These are phyloP conservation scores for Poeciliopsis turneri DNA, from an alignment of 2,797 vertebrate species.

Conservation along the genomic window DNA sequence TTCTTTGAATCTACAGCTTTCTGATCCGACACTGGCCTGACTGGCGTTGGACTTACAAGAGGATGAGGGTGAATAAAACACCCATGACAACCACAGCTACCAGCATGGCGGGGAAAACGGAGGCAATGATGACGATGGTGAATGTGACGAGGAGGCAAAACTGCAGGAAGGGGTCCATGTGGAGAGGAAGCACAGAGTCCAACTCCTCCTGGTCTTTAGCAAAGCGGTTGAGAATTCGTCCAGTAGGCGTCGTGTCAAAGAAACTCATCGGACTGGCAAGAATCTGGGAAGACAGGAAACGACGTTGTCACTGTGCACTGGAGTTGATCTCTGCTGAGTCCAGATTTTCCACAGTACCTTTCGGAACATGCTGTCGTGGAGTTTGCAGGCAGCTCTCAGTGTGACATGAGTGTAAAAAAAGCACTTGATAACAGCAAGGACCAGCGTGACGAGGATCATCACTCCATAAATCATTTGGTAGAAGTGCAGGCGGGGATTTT, in stretches of 20 bases:
- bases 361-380: constrained; percentile 81
- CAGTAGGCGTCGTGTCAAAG: constrained; percentile 86
- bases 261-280: constrained; percentile 83
- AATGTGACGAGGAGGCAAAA: constrained; percentile 70
- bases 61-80: constrained; percentile 62
- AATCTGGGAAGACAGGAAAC: constrained; percentile 67
- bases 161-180: constrained; percentile 83
- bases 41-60: constrained; percentile 68
- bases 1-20: background rate
- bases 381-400: constrained; percentile 72
- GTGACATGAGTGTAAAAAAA: constrained; percentile 78
- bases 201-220: constrained; percentile 87
- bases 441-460: constrained; percentile 56
- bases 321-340: background rate
- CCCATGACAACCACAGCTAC: constrained; percentile 62
- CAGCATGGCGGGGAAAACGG: constrained; percentile 81
- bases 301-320: background rate
- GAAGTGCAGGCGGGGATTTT: constrained; percentile 69
- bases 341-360: constrained; percentile 65
- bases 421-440: constrained; percentile 69
- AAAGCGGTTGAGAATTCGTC: constrained; percentile 87
- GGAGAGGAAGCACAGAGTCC: constrained; percentile 78
- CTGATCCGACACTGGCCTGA: background rate
- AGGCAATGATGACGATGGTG: constrained; percentile 72
- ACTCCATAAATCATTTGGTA: constrained; percentile 78